Evolutionary conservation across 2,888 invertebrate species (phyloP).

Genomic region (Tinea semifulvella): DNA sequence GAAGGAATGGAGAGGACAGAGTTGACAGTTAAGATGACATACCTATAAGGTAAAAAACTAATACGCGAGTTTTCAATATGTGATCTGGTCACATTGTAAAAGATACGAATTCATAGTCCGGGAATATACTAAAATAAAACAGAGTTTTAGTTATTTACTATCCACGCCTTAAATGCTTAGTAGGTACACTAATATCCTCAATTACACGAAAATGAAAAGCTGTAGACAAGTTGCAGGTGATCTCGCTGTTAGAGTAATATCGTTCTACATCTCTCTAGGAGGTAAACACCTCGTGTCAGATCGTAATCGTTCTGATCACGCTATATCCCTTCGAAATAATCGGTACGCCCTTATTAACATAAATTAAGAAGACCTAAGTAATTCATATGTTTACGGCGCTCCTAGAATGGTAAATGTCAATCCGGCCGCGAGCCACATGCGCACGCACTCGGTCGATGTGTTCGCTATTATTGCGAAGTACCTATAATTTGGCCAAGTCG

Average conservation of each 20-base stretch:
- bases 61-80: no score
- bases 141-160: no score
- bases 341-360: slow-evolving; percentile 14
- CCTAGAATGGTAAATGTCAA: slow-evolving; percentile 39
- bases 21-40: no score
- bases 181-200: no score
- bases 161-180: no score
- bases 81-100: no score
- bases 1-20: no score
- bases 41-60: no score
- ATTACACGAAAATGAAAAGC: neutral
- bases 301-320: slow-evolving; percentile 14
- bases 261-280: slow-evolving; percentile 2
- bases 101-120: no score
- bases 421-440: slow-evolving; percentile 38
- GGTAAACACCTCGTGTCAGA: slow-evolving; percentile 10
- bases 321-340: slow-evolving; percentile 8
- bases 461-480: slow-evolving; percentile 58
- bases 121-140: no score
- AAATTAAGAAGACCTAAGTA: slow-evolving; percentile 14
- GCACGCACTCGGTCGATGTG: slow-evolving; percentile 47
- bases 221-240: slow-evolving; percentile 2
- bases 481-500: slow-evolving; percentile 52
- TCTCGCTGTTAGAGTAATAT: neutral
- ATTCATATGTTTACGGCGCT: slow-evolving; percentile 13